A percentile compares a stretch with the other conserved stretches of the same genome.
These are phyloP conservation scores for Phoenicopterus ruber DNA, from an alignment of 2,113 vertebrate species.

Conservation along the genomic window DNA sequence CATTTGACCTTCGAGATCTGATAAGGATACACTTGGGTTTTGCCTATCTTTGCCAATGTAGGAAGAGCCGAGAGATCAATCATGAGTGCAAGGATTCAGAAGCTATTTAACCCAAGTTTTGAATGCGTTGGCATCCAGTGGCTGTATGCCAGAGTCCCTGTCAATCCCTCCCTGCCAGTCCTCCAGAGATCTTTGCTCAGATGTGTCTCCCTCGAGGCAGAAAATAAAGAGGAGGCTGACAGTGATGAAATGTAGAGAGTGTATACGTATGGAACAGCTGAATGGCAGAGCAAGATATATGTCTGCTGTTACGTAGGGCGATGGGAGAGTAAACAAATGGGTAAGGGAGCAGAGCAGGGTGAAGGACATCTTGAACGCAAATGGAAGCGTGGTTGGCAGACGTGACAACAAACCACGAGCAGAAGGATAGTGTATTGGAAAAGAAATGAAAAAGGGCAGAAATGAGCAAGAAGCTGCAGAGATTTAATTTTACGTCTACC, in stretches of 20 bases:
- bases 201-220: not conserved
- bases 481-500: not conserved
- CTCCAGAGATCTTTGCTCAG: not conserved
- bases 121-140: not conserved
- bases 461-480: not conserved
- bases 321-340: slow-evolving; percentile 9
- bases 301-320: not conserved
- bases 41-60: not conserved
- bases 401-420: not conserved
- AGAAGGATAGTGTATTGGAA: not conserved
- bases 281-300: not conserved
- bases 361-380: not conserved
- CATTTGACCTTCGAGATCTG: not conserved
- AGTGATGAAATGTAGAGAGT: not conserved
- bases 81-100: not conserved
- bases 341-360: not conserved
- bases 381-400: not conserved
- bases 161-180: not conserved
- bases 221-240: not conserved
- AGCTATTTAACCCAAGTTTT: not conserved
- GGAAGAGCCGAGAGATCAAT: not conserved
- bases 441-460: not conserved
- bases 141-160: not conserved
- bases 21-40: not conserved
- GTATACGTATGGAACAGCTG: not conserved